Base-by-base conservation (phyloP, 1,140 invertebrate species). In the Ceratosolen fusciceps region DNA sequence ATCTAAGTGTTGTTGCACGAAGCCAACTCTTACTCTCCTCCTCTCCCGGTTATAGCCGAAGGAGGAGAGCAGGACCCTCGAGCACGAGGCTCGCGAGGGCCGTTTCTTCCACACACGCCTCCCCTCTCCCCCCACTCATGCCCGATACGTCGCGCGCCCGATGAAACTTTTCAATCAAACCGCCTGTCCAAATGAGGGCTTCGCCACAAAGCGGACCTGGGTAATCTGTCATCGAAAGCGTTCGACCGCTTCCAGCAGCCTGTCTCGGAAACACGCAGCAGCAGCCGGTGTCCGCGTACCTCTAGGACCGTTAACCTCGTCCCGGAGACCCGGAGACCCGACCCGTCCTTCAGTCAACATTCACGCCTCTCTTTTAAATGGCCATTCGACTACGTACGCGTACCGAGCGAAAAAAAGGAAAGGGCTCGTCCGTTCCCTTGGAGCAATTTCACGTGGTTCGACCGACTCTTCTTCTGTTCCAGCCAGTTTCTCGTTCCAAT, bases 151-250 rank as follows among this genome's bases (percentile, higher is more conserved):
- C 43, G 39, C 8, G 2, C 43, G 72, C 82, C 83, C 83, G 84
- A 81, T 83, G 83, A 90, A n/a, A 89, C 85, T 90, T 88, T 87
- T 90, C 89, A 86, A 90, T 90, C 89, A 90, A 88, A 88, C 85
- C 76, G 86, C 82, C 88, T 89, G 89, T 90, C 89, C 83, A 89
- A 90, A 90, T 89, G 88, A 89, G 87, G 89, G 86, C 87, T 86
- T 81, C 86, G 85, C 87, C 87, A 90, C 89, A 90, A 65, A 88
- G 88, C 87, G 86, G 84, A 88, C 88, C 88, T 85, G 88, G 87
- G 88, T 90, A 89, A 90, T 90, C 89, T 90, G 89, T 90, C 89
- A 90, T 90, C 88, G 88, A 87, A 86, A 87, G 86, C 85, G 86
- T 82, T 87, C 71, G 83, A 86, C 83, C 80, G 81, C 83, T 68